phyloP scores from a whole-genome alignment of 2,797 vertebrate genomes.

The Loris lydekkerianus region DNA sequence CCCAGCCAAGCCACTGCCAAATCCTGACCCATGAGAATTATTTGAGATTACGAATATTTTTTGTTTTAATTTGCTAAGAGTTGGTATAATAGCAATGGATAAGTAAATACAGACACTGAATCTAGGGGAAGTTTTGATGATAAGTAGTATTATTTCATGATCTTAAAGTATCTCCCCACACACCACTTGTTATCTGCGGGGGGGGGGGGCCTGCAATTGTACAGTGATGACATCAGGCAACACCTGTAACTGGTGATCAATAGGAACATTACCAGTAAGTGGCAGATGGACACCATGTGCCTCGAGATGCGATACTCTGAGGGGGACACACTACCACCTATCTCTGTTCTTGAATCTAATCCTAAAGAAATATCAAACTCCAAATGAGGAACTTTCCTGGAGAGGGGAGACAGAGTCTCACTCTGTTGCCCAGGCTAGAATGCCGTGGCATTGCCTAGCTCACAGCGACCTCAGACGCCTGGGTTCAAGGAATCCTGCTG shows the following conservation, averaged over 20 bases:
- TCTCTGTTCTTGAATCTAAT: neutral
- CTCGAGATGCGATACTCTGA: neutral
- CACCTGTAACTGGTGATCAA: neutral
- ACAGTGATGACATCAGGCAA: neutral
- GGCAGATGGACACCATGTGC: neutral
- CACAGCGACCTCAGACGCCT: too few relatives aligned
- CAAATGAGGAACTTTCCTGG: neutral
- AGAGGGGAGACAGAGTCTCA: too few relatives aligned
- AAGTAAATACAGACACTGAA: neutral
- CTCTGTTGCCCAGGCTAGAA: too few relatives aligned
- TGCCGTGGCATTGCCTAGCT: too few relatives aligned
- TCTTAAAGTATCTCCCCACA: neutral
- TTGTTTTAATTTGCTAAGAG: too few relatives aligned
- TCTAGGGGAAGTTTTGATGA: neutral
- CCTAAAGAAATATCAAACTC: neutral
- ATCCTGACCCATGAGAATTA: too few relatives aligned
- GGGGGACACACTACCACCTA: neutral
- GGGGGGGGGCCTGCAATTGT: too few relatives aligned
- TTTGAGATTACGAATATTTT: too few relatives aligned
- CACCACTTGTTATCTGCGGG: neutral
- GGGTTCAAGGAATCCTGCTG: too few relatives aligned
- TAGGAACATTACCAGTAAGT: neutral
- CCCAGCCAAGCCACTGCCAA: too few relatives aligned
- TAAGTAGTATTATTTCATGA: neutral
- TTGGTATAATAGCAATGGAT: too few relatives aligned